These are phyloP conservation scores for Chiloscyllium plagiosum DNA, from an alignment of 2,113 vertebrate species.

Conservation along the genomic window DNA sequence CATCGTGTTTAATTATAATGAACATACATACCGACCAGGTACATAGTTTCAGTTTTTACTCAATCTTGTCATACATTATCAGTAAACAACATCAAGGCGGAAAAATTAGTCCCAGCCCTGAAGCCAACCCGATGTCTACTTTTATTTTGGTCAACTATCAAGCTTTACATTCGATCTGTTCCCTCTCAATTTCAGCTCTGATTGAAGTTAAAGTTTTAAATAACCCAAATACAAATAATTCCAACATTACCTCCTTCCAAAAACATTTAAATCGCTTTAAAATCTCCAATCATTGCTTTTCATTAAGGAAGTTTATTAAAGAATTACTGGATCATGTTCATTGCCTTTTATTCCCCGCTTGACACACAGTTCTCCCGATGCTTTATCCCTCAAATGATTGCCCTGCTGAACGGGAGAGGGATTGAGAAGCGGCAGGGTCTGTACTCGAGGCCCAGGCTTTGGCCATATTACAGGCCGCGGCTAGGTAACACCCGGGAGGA, in stretches of 20 bases:
- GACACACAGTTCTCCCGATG: background rate
- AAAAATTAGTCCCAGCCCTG: background rate
- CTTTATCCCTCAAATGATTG: too few relatives aligned
- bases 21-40: too few relatives aligned
- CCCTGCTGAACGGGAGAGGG: background rate
- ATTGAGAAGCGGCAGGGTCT: background rate
- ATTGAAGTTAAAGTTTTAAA: background rate
- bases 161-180: background rate
- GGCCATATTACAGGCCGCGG: background rate
- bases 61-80: background rate
- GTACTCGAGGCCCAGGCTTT: background rate
- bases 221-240: background rate
- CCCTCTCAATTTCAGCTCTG: background rate
- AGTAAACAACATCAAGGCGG: constrained; percentile 12
- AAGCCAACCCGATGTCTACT: background rate
- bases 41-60: too few relatives aligned
- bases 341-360: too few relatives aligned
- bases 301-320: background rate
- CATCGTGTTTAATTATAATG: too few relatives aligned
- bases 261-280: background rate
- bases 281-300: background rate
- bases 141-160: background rate
- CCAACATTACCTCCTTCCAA: background rate
- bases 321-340: too few relatives aligned
- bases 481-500: background rate